phyloP scores from a whole-genome alignment of 2,888 invertebrate species.

The Metalampra italica region DNA sequence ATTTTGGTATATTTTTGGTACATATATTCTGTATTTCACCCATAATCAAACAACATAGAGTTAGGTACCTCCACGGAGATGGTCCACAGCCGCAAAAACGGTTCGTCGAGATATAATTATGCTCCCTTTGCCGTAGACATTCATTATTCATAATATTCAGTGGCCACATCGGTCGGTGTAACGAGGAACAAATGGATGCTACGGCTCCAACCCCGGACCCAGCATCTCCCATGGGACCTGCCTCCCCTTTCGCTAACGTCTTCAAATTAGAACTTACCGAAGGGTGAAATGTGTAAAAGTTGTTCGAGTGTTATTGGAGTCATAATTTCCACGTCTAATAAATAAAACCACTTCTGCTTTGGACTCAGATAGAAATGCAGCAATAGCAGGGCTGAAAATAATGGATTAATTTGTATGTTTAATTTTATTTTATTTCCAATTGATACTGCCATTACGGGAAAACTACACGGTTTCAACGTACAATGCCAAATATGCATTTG shows the following conservation, averaged over 20 bases:
- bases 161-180: constrained; percentile 32
- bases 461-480: too few species aligned
- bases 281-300: neutral
- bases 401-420: too few species aligned
- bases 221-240: constrained; percentile 10
- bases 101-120: constrained; percentile 32
- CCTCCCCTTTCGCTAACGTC: constrained; percentile 4
- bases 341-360: too few species aligned
- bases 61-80: neutral
- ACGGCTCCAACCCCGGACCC: constrained; percentile 12
- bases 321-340: neutral
- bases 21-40: too few species aligned
- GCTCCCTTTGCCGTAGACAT: constrained; percentile 28
- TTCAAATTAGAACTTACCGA: constrained; percentile 8
- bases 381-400: too few species aligned
- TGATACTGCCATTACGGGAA: too few species aligned
- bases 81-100: constrained; percentile 20
- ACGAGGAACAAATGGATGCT: constrained; percentile 46
- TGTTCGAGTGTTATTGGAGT: neutral
- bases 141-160: constrained; percentile 57
- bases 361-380: too few species aligned
- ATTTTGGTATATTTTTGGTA: too few species aligned
- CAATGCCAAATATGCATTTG: too few species aligned
- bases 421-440: too few species aligned
- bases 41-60: too few species aligned